Evolutionary conservation across 2,113 vertebrate genomes (phyloP), one percentile per base, ranked within the genome.

Genomic region (Plotosus lineatus): DNA sequence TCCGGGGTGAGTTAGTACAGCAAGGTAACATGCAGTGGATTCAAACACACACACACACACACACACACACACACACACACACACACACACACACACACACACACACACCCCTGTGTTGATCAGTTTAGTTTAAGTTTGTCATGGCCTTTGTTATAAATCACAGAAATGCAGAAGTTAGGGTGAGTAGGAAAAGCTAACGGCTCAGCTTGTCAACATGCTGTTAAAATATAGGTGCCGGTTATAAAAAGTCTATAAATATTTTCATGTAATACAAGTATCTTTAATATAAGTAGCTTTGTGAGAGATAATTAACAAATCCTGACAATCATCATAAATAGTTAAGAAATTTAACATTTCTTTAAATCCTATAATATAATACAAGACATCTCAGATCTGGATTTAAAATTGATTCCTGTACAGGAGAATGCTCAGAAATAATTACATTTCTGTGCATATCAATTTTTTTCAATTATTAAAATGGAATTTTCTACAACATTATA

Each of bases 1-100:
- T 26, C 48, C 44, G 14, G 19, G 28, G 21, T 80, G 86, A 85
- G 90, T 93, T 90, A 92, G 87, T 88, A 83, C 86, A 75, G 40
- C 58, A 65, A 26, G 90, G 89, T 86, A 86, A 90, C 92, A 92
- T 93, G 92, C 92, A 89, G 86, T 81, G 81, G 80, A 84, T 75
- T 55, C 74, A 53, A 28, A 77, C 63, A 66, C 42, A 12, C 36
- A 63, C 31, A 38, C 60, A 63, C 14, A 63, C 31, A 38, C 15
- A 38, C 17, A 61, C n/a, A 56, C 56, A 60, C 58, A 31, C 7
- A 21, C 31, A 36, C 60, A 36, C 1, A 60, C 28, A 33, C 36
- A 78, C 55, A 72, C 81, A 58, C 38, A 12, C 19, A 51, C 7
- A 73, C 44, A 28, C n/a, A n/a, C n/a, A n/a, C n/a, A n/a, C n/a